Evolutionary conservation across 35 echinoderm and acorn worm genomes (phyloP), one percentile per base, ranked within the genome.

Genomic region (Diadema setosum): DNA sequence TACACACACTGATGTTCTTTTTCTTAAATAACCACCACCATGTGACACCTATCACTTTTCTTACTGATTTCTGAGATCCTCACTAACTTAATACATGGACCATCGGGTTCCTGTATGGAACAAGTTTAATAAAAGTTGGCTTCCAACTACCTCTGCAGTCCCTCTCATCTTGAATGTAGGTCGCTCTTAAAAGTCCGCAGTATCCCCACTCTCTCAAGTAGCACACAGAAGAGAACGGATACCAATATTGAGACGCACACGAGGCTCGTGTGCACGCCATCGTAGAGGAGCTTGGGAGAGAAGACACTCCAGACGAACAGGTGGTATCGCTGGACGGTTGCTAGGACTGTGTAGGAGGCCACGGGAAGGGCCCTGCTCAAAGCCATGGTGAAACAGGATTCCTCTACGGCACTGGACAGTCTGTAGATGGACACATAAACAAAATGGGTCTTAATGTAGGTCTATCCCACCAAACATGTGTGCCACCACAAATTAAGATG

Each of bases 251-350:
- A 15, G 39, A 26, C 67, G 12, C 67, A 73, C 0, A 39, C 17
- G 31, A 90, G 21, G 18, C 50, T 63, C 5, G 80, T 83, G 46
- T 97, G 81, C 37, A 87, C 88, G 0, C 86, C 82, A 39, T 98
- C 92, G 41, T 98, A 98, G 2, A 98, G 69, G 1, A 98, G 48
- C 70, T 98, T 98, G 0, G 92, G 96, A 8, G 96, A 94, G 30
- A 99, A 99, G 4, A 94, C 92, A 34, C 92, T 95, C 93, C 96
- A 94, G 2, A 99, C 90, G 58, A 99, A 99, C 11, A 99, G 92
- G 81, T 99, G 96, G 41, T 99, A 92, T 2, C 96, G 85, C 75
- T 99, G 85, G 24, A 92, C 78, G 43, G 93, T 84, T 2, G 94
- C 96, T 40, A 99, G 42, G 15, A 94, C 55, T 29, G 96, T 95